A percentile compares a stretch with the other conserved stretches of the same genome.
Evolutionary conservation across 2,888 invertebrate species (phyloP).

Genomic region (Lamellibrachia columna): DNA sequence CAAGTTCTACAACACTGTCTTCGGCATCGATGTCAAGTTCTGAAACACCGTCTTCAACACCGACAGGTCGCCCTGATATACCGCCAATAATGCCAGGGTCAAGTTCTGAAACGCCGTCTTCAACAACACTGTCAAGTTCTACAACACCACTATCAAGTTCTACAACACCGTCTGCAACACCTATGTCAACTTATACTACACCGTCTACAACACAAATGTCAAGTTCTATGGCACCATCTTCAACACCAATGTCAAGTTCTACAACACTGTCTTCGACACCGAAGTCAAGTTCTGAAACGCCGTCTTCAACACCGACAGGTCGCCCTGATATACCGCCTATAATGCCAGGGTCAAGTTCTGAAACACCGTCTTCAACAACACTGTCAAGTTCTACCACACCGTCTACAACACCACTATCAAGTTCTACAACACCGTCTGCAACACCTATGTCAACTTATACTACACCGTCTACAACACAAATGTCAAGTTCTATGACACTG

Average conservation of each 20-base stretch:
- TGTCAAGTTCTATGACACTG: background rate
- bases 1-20: background rate
- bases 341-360: too few species aligned
- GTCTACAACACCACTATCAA: background rate
- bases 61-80: background rate
- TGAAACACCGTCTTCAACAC: background rate
- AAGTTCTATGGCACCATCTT: background rate
- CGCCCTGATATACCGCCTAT: too few species aligned
- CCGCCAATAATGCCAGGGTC: background rate
- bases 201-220: background rate
- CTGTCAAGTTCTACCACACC: background rate
- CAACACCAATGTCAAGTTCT: background rate
- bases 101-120: background rate
- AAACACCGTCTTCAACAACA: background rate
- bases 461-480: background rate
- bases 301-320: background rate
- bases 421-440: background rate
- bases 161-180: background rate
- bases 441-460: background rate
- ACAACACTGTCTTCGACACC: background rate
- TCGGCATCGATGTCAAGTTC: background rate
- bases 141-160: background rate
- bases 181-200: background rate
- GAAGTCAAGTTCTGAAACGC: background rate
- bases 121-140: background rate